Conservation (phyloP, 1,140 invertebrate genomes). For the Bombus confusus region DNA sequence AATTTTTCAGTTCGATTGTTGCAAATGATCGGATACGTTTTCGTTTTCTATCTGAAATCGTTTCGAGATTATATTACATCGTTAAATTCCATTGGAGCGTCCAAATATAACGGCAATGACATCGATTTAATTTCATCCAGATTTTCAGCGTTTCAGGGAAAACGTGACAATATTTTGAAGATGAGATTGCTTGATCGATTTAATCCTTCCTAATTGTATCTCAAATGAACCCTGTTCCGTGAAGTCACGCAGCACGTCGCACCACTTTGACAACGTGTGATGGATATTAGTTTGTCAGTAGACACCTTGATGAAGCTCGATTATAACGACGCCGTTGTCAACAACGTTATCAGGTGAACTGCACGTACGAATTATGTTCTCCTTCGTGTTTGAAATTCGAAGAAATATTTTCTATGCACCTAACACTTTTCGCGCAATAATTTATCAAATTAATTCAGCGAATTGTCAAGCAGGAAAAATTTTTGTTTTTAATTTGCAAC, state of each 20-base stretch:
- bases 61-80: background rate
- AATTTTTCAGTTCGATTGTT: constrained; percentile 17
- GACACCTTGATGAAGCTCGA: constrained; percentile 12
- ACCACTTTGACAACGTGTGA: background rate
- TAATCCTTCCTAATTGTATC: background rate
- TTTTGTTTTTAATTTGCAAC: background rate
- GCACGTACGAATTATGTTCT: background rate
- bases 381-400: background rate
- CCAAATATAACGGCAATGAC: background rate
- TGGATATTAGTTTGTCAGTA: constrained; percentile 26
- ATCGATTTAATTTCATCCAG: background rate
- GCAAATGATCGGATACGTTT: background rate
- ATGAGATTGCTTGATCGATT: background rate
- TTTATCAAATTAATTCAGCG: background rate
- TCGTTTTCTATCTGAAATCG: background rate
- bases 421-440: background rate
- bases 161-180: background rate
- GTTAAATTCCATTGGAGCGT: background rate
- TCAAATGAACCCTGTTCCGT: background rate
- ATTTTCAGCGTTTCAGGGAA: background rate
- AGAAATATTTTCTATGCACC: background rate
- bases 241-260: background rate
- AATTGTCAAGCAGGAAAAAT: background rate
- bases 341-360: background rate
- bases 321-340: background rate